These are phyloP conservation scores for Lochmaea crataegi DNA, from an alignment of 2,888 invertebrate species.

Conservation along the genomic window DNA sequence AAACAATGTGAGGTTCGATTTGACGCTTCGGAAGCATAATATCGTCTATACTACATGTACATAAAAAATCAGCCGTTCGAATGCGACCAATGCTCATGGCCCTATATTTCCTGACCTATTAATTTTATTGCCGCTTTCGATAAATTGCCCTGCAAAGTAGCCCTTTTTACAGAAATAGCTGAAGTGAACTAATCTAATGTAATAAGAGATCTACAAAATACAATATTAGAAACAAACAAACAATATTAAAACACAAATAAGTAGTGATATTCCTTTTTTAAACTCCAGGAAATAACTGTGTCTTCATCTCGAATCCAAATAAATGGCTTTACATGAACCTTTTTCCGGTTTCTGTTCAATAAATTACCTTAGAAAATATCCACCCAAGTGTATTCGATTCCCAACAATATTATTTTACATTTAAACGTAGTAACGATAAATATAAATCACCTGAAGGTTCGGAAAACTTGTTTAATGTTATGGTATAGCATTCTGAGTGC, in stretches of 20 bases:
- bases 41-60: too few relatives aligned
- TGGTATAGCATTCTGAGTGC: constrained; percentile 6
- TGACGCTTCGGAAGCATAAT: too few relatives aligned
- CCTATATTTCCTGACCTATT: too few relatives aligned
- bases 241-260: background rate
- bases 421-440: constrained; percentile 27
- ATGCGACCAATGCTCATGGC: too few relatives aligned
- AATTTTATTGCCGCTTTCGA: too few relatives aligned
- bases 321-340: constrained; percentile 45
- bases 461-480: constrained; percentile 15
- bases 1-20: too few relatives aligned
- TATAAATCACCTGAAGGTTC: constrained; percentile 33
- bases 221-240: too few relatives aligned
- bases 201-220: too few relatives aligned
- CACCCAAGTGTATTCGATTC: constrained; percentile 40
- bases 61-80: too few relatives aligned
- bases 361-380: constrained; percentile 43
- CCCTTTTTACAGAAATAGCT: too few relatives aligned
- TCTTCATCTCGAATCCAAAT: constrained; percentile 45
- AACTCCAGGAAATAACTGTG: constrained; percentile 48
- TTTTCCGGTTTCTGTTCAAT: constrained; percentile 44
- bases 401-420: constrained; percentile 34
- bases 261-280: constrained; percentile 35
- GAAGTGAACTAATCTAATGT: too few relatives aligned
- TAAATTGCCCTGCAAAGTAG: too few relatives aligned